Conservation (phyloP, 2,797 vertebrate genomes). For the Todus mexicanus region DNA sequence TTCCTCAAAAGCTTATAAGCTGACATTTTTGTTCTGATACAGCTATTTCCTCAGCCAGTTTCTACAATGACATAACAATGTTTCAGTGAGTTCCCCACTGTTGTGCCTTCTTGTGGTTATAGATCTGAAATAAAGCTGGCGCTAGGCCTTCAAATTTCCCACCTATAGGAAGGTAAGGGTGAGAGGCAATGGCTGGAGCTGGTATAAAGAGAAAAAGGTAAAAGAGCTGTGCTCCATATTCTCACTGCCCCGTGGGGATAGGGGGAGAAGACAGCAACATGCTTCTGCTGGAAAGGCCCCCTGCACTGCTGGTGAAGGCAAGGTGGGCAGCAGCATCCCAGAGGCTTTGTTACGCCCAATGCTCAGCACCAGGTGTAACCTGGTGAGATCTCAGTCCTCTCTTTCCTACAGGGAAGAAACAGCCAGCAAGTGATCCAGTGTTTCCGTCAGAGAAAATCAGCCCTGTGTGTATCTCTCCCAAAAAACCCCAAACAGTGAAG, state of each 20-base stretch:
- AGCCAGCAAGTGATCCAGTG: not conserved
- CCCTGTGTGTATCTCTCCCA: not conserved
- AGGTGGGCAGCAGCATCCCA: accelerated
- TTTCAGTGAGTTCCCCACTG: not conserved
- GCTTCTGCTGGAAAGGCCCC: not conserved
- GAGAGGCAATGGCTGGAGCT: not conserved
- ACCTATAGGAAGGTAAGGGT: not conserved
- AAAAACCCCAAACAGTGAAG: not conserved
- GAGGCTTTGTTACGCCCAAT: not conserved
- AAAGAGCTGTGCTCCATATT: not conserved
- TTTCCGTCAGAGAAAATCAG: not conserved
- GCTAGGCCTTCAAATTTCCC: not conserved
- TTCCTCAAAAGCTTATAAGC: not conserved
- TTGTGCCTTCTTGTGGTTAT: not conserved
- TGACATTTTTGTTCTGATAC: not conserved
- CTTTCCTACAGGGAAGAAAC: not conserved
- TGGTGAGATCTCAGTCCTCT: not conserved
- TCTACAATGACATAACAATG: not conserved
- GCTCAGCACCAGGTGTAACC: not conserved
- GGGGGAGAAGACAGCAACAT: not conserved
- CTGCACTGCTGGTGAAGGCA: not conserved
- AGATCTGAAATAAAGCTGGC: not conserved
- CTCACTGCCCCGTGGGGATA: not conserved
- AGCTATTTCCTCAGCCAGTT: not conserved
- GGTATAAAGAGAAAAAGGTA: not conserved